Evolutionary conservation across 2,888 invertebrate genomes (phyloP), one percentile per base, ranked within the genome.

Genomic region (Chesias legatella): DNA sequence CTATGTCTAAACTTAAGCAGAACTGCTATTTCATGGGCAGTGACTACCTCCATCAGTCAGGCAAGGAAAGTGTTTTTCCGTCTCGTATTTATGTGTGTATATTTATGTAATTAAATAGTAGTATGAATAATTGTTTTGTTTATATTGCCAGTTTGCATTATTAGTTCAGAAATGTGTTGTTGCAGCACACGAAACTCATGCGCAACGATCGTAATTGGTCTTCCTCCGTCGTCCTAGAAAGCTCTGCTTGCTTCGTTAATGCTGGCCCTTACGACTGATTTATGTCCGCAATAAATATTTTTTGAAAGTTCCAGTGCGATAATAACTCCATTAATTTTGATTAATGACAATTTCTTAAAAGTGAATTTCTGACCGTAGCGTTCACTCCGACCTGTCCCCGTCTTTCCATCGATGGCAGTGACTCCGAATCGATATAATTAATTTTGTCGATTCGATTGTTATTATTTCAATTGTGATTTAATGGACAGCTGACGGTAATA

Each of bases 251-350:
- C 75, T 78, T 81, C 85, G 76, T 80, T 83, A 79, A 73, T 80
- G 79, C 79, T 81, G 82, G 81, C 84, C 84, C 85, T 86, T 84
- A 84, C 75, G 61, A 77, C 76, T 84, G 86, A 88, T 86, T 85
- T 85, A 88, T 84, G 78, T 65, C 51, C 51, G 77, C 67, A 80
- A 85, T 86, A 86, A 86, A 85, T 85, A 83, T 80, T 84, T 85
- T 86, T 83, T 85, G 84, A 83, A 88, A 86, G 84, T 85, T 79
- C 59, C 71, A 80, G 79, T 83, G 82, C 82, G 84, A 86, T 86
- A 88, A 86, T 85, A 85, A 86, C 84, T 86, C 84, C 86, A 88
- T 88, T 86, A 85, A 88, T 84, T 83, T 88, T 88, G 88, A 88
- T 88, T 83, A 79, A 88, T 85, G 85, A 78, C 78, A 79, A 76